Base-by-base conservation (phyloP, 1,140 invertebrate genomes). In the Neelides sp. region DNA sequence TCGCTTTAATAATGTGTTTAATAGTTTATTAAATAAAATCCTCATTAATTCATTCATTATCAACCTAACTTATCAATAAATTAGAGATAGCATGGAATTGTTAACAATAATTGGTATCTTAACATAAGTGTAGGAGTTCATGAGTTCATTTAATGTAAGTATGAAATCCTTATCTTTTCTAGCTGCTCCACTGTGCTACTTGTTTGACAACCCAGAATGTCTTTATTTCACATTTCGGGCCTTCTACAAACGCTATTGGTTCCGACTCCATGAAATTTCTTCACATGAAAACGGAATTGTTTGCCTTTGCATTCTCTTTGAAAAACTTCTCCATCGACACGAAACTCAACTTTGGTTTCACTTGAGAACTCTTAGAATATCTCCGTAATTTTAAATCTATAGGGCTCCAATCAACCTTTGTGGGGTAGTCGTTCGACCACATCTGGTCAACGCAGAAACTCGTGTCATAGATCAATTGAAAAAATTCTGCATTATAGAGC, bases 171-270 rank as follows among this genome's bases (percentile, higher is more conserved):
- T 26, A 57, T 45, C 43, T 55, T 55, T 70, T 67, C 35, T 68
- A 91, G 90, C 90, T 42, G 86, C 89, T 0, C 91, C 92, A 5
- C 82, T 97, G 62, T 95, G 91, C 66, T 97, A 92, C 64, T 65
- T 96, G 19, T 95, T 84, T 65, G 83, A 91, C 58, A 85, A 94
- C 57, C 81, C 88, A 0, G 78, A 85, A 1, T 74, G 78, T 22
- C 74, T 95, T 23, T 96, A 96, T 66, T 90, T 79, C 53, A 80
- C 88, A 2, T 94, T 95, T 67, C 74, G 88, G 30, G 82, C 89
- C 8, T 84, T 96, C 64, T 97, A 96, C 69, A 73, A 83, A 34
- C 73, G 88, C 42, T 93, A 91, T 64, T 95, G 89, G 79, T 87
- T 87, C 67, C 75, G 84, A 10, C 72, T 97, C 10, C 91, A 94